phyloP scores from a whole-genome alignment of 2,797 vertebrate species.

The Forpus xanthops region DNA sequence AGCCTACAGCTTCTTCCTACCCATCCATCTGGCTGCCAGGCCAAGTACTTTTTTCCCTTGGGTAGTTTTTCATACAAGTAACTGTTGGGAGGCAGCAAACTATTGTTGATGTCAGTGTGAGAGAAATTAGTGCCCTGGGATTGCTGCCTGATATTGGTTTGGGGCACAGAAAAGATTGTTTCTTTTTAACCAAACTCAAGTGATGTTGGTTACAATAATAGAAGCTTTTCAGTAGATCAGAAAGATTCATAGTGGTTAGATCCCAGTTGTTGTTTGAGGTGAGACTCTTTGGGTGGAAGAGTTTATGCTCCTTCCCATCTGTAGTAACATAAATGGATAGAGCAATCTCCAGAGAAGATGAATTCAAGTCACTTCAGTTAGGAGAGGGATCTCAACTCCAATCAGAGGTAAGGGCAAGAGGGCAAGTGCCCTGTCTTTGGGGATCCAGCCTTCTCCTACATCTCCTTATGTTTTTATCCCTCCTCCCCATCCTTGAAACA shows the following conservation, averaged over 20 bases:
- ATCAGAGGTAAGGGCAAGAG: background rate
- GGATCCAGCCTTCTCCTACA: background rate
- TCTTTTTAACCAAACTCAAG: background rate
- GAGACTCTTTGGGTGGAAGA: background rate
- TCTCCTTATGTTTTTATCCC: background rate
- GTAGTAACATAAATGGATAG: background rate
- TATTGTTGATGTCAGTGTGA: background rate
- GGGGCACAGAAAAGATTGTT: background rate
- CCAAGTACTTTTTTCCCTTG: background rate
- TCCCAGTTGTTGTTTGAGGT: background rate
- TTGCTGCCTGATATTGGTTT: background rate
- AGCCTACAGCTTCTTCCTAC: background rate
- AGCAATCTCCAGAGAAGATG: background rate
- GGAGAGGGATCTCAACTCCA: background rate
- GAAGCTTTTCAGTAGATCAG: background rate
- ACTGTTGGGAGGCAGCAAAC: background rate
- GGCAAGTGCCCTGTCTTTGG: background rate
- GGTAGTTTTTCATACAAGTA: background rate
- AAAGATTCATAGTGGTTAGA: accelerated
- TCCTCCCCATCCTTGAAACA: background rate
- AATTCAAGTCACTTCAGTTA: background rate
- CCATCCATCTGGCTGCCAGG: background rate
- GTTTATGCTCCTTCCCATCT: background rate
- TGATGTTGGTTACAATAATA: background rate
- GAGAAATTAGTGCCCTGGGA: background rate